Conservation (phyloP, 2,113 vertebrate species). For the Brienomyrus longianalis region DNA sequence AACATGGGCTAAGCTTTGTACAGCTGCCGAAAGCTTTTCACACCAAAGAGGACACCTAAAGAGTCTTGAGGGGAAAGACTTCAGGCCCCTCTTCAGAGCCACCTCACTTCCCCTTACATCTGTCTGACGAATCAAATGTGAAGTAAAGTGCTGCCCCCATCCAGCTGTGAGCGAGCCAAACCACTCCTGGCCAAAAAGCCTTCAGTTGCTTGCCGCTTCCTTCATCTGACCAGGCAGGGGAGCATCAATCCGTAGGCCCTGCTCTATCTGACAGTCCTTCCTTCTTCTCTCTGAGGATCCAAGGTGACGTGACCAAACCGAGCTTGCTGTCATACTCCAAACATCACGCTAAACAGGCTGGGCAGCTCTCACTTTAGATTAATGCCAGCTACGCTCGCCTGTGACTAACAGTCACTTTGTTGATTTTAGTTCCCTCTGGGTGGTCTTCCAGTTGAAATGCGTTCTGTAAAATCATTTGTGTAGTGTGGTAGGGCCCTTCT, state of each 20-base stretch:
- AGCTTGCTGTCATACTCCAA: not conserved
- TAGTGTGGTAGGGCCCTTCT: not conserved
- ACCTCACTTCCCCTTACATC: not conserved
- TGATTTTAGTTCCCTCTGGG: not conserved
- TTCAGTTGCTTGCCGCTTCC: not conserved
- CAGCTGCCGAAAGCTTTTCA: not conserved
- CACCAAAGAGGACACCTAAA: not conserved
- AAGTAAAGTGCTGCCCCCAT: not conserved
- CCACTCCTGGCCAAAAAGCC: not conserved
- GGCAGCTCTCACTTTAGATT: constrained; percentile 1
- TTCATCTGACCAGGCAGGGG: not conserved
- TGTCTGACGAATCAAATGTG: not conserved
- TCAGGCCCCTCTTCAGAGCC: not conserved
- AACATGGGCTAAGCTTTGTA: not conserved
- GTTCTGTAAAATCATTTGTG: not conserved
- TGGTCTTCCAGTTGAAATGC: not conserved
- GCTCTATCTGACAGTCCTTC: not conserved
- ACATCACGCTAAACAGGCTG: not conserved
- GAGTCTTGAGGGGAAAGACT: not conserved
- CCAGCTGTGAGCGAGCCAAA: not conserved
- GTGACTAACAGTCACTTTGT: not conserved
- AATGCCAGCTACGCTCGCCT: not conserved
- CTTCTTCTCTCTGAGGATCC: not conserved
- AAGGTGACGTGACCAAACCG: not conserved
- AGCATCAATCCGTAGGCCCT: not conserved